Evolutionary conservation across 1,140 invertebrate species (phyloP).

Genomic region (Riptortus pedestris): DNA sequence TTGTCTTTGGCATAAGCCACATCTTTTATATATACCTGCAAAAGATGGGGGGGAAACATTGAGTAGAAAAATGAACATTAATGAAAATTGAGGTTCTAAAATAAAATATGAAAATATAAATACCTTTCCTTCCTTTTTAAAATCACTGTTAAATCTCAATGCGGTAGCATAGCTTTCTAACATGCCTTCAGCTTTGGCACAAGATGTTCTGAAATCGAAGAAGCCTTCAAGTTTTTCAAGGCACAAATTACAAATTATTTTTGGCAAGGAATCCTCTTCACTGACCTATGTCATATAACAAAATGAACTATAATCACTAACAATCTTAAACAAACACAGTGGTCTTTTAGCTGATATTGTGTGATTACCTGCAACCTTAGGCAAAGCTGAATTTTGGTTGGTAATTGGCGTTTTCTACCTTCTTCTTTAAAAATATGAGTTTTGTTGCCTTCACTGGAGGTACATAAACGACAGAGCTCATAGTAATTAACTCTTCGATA

Average conservation of each 20-base stretch:
- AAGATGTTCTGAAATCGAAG: constrained; percentile 51
- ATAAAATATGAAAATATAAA: background rate
- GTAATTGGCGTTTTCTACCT: constrained; percentile 49
- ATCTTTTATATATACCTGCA: constrained; percentile 46
- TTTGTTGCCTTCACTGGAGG: constrained; percentile 50
- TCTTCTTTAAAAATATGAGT: constrained; percentile 55
- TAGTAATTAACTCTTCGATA: constrained; percentile 55
- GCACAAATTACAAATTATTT: constrained; percentile 56
- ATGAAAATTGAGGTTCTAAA: background rate
- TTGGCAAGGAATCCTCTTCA: constrained; percentile 57
- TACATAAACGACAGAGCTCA: constrained; percentile 57
- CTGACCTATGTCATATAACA: no score
- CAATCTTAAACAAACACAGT: background rate
- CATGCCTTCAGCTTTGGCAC: constrained; percentile 54
- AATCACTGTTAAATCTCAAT: constrained; percentile 48
- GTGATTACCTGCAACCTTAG: constrained; percentile 46
- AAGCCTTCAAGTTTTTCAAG: constrained; percentile 50
- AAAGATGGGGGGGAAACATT: no score
- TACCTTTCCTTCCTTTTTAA: constrained; percentile 52
- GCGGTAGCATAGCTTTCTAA: constrained; percentile 53
- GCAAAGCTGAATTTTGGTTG: constrained; percentile 53
- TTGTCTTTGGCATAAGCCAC: constrained; percentile 36
- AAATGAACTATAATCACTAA: constrained; percentile 27
- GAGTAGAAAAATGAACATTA: background rate
- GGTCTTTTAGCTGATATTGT: background rate